Evolutionary conservation across 2,113 vertebrate genomes (phyloP).

Genomic region (Dascyllus trimaculatus): DNA sequence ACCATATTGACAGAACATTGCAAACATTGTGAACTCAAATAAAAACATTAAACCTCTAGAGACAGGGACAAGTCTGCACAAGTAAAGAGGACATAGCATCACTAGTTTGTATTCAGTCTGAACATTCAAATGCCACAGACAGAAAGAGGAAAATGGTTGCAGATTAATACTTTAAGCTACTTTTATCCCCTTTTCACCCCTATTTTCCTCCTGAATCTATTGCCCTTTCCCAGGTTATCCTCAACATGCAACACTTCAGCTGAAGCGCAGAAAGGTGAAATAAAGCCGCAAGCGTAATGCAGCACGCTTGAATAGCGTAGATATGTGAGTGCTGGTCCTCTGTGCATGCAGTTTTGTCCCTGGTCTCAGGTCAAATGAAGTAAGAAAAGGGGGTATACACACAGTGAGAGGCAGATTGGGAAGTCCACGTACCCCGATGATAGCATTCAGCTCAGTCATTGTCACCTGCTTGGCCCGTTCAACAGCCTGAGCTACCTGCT

Average conservation of each 20-base stretch:
- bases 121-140: conserved; percentile 39
- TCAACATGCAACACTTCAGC: conserved; percentile 39
- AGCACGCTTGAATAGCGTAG: conserved; percentile 24
- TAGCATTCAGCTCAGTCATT: conserved; percentile 98
- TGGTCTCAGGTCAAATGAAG: conserved; percentile 86
- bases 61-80: conserved; percentile 68
- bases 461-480: conserved; percentile 99
- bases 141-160: conserved; percentile 5
- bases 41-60: conserved; percentile 66
- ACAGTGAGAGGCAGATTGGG: conserved; percentile 98
- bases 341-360: conserved; percentile 83
- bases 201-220: conserved; percentile 32
- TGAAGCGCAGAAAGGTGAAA: conserved; percentile 32
- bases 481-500: conserved; percentile 98
- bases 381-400: conserved; percentile 97
- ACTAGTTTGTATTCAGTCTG: conserved; percentile 36
- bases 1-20: conserved; percentile 38
- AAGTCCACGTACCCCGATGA: conserved; percentile 99
- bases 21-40: conserved; percentile 54
- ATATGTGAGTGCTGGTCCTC: conserved; percentile 14
- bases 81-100: conserved; percentile 16
- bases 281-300: conserved; percentile 61
- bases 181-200: conserved; percentile 18
- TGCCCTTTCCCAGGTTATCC: conserved; percentile 43
- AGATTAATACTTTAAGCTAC: conserved; percentile 34